A percentile compares a stretch with the other conserved stretches of the same genome.
Conservation (phyloP, 2,113 vertebrate genomes). For the Phylloscopus whistleri region DNA sequence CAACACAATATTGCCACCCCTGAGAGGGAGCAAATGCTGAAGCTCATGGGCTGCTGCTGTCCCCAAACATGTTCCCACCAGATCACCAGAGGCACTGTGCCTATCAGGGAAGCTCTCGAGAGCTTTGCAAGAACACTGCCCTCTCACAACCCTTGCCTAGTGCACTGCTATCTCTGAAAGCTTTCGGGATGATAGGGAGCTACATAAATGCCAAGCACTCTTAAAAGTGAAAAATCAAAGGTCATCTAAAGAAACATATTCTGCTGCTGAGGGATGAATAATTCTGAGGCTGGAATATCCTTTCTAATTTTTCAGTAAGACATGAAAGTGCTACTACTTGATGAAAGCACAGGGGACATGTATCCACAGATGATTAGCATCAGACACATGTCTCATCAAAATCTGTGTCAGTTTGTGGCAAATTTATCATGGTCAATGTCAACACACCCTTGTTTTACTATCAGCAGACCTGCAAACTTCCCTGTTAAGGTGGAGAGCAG, state of each 20-base stretch:
- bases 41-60: background rate
- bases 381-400: background rate
- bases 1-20: background rate
- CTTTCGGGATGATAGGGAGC: background rate
- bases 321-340: background rate
- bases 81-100: background rate
- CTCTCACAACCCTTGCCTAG: background rate
- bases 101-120: background rate
- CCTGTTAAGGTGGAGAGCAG: background rate
- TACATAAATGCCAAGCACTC: background rate
- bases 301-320: background rate
- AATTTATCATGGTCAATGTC: background rate
- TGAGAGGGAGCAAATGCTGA: background rate
- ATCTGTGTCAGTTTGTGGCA: background rate
- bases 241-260: conserved; percentile 19
- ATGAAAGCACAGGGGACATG: background rate
- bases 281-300: background rate
- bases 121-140: background rate
- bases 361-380: background rate
- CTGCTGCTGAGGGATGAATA: background rate
- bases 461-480: background rate
- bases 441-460: background rate
- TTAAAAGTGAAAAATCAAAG: conserved; percentile 22
- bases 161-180: background rate
- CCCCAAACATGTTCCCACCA: background rate